These are phyloP conservation scores for Dryococelus australis DNA, from an alignment of 2,888 invertebrate genomes.

Conservation along the genomic window DNA sequence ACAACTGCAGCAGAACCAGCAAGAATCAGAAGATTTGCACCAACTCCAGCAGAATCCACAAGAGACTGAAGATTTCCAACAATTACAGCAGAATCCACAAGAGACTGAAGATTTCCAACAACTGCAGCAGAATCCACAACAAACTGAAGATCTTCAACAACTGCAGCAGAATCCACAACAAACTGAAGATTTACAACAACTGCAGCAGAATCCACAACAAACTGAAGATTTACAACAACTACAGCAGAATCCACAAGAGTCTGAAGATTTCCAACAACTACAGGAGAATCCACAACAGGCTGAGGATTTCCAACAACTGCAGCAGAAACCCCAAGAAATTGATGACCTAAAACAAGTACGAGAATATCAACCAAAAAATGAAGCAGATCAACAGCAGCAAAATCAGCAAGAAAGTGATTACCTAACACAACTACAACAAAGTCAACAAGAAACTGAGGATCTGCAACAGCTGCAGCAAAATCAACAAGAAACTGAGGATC, in stretches of 20 bases:
- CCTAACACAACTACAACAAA: conserved; percentile 36
- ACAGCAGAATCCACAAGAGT: not conserved
- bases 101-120: conserved; percentile 32
- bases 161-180: conserved; percentile 44
- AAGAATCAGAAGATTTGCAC: conserved; percentile 36
- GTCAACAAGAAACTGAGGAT: conserved; percentile 36
- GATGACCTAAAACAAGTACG: conserved; percentile 36
- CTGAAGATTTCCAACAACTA: conserved; percentile 4
- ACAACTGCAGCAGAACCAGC: conserved; percentile 50
- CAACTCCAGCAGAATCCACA: conserved; percentile 42
- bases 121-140: conserved; percentile 41
- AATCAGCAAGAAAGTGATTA: conserved; percentile 39
- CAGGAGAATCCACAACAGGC: not conserved
- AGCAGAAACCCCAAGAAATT: conserved; percentile 45
- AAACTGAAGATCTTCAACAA: conserved; percentile 41
- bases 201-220: conserved; percentile 5
- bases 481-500: conserved; percentile 41
- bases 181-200: conserved; percentile 37
- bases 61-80: conserved; percentile 36
- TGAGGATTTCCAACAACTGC: conserved; percentile 44
- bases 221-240: not conserved
- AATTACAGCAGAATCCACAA: conserved; percentile 35
- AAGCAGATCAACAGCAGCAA: no score
- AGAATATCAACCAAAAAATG: conserved; percentile 37
- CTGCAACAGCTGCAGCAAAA: conserved; percentile 39